phyloP scores from a whole-genome alignment of 2,113 vertebrate species.

The Mustela lutreola region DNA sequence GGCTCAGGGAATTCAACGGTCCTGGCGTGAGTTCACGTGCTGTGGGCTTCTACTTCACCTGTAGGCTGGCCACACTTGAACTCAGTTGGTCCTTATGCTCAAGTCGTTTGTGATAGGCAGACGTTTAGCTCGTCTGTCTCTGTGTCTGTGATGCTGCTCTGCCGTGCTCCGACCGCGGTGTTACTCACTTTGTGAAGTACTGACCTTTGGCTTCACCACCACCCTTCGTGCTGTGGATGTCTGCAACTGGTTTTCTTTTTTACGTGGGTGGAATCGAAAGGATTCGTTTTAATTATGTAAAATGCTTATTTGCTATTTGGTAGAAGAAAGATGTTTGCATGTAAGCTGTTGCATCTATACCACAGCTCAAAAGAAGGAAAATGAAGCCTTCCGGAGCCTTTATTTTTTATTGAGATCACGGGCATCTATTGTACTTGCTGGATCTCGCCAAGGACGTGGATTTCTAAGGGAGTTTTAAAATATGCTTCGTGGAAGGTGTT shows the following conservation, averaged over 20 bases:
- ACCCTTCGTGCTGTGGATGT: background rate
- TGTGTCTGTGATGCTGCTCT: slow-evolving; percentile 69
- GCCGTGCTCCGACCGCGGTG: background rate
- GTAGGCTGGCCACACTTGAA: slow-evolving; percentile 69
- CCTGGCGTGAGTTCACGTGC: background rate
- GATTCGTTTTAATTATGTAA: background rate
- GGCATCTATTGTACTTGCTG: background rate
- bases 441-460: slow-evolving; percentile 61
- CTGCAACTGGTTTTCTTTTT: slow-evolving; percentile 38
- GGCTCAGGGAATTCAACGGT: background rate
- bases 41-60: background rate
- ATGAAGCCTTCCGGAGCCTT: background rate
- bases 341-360: slow-evolving; percentile 69
- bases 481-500: slow-evolving; percentile 71
- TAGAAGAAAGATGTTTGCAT: slow-evolving; percentile 27
- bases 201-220: slow-evolving; percentile 50
- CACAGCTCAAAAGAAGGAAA: slow-evolving; percentile 20
- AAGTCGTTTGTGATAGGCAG: slow-evolving; percentile 67
- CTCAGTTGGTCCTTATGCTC: slow-evolving; percentile 72
- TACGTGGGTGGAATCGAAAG: background rate
- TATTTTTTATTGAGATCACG: background rate
- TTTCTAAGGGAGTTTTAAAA: slow-evolving; percentile 73
- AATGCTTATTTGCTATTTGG: slow-evolving; percentile 65
- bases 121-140: slow-evolving; percentile 73
- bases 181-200: background rate